Base-by-base conservation (phyloP, 37 sponge, comb jelly and placozoan species). In the Lycopodina hypogea region DNA sequence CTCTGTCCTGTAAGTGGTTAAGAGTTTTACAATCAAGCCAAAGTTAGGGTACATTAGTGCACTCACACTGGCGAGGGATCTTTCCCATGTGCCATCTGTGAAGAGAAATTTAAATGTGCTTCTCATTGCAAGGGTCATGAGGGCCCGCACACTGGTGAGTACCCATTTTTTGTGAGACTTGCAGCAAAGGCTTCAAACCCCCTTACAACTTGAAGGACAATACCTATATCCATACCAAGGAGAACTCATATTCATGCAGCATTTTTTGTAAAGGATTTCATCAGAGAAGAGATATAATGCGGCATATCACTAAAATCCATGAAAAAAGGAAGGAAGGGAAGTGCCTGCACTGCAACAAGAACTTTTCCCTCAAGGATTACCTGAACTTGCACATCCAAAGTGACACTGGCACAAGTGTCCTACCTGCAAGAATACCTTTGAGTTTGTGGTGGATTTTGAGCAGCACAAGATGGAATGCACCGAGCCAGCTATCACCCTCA, bases 321-420 rank as follows among this genome's bases (percentile, higher is more conserved):
- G 76, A 76, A 42, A 76, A 76, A 38, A 76, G 42, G 76, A 59
- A 60, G 42, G 76, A 59, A 23, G 60, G 34, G 42, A 76, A 58
- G 24, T 76, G 76, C 37, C 42, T 23, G 23, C 56, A 58, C 14
- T 76, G 76, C 29, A 56, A 28, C 42, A 76, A 76, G 45, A 56
- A 42, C 59, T 76, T 76, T 59, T 58, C 76, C 59, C 76, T 61
- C n/a, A 76, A 76, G 76, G 61, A 76, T n/a, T 76, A 76, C 61
- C 76, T 76, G 62, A 58, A 60, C 9, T 18, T 76, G 4, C 76
- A 76, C 42, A 76, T 76, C 42, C 76, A 24, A 76, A 76, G 76
- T 60, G 41, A 36, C 76, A 76, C 42, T 76, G 62, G 76, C 34
- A 23, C 61, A 76, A 59, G 76, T 76, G 76, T 30, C 34, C 41